phyloP scores from a whole-genome alignment of 2,797 vertebrate genomes.

The Chaenodraco wilsoni region DNA sequence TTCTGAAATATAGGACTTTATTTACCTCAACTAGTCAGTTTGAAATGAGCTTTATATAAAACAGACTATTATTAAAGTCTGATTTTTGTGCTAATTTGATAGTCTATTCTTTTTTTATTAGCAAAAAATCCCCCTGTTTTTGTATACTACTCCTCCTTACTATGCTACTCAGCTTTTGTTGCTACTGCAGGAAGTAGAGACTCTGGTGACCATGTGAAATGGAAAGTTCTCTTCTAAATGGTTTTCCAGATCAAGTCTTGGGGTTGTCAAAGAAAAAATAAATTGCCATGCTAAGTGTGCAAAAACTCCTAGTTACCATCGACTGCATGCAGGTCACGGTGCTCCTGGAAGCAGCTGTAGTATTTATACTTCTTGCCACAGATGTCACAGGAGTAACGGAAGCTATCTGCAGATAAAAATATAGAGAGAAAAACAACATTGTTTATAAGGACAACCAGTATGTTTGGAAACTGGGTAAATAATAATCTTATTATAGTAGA shows the following conservation, averaged over 20 bases:
- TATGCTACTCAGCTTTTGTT: slow-evolving; percentile 5
- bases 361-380: slow-evolving; percentile 99
- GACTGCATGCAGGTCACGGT: slow-evolving; percentile 96
- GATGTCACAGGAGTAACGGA: slow-evolving; percentile 98
- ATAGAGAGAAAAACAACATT: slow-evolving; percentile 18
- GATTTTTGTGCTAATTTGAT: not conserved
- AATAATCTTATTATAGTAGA: slow-evolving; percentile 4
- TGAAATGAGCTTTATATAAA: slow-evolving; percentile 2
- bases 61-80: slow-evolving; percentile 3
- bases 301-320: slow-evolving; percentile 86
- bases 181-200: slow-evolving; percentile 17
- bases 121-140: not conserved
- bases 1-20: not conserved
- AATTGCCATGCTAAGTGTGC: slow-evolving; percentile 28
- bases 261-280: slow-evolving; percentile 10
- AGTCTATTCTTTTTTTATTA: not conserved
- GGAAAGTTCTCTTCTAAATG: slow-evolving; percentile 12
- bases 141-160: slow-evolving; percentile 17
- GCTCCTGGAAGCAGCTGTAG: slow-evolving; percentile 99
- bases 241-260: slow-evolving; percentile 8
- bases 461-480: not conserved
- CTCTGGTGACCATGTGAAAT: slow-evolving; percentile 22
- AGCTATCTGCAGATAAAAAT: slow-evolving; percentile 86
- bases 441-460: slow-evolving; percentile 15
- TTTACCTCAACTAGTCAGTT: not conserved